phyloP scores from a whole-genome alignment of 2,113 vertebrate genomes.

The Parus major region DNA sequence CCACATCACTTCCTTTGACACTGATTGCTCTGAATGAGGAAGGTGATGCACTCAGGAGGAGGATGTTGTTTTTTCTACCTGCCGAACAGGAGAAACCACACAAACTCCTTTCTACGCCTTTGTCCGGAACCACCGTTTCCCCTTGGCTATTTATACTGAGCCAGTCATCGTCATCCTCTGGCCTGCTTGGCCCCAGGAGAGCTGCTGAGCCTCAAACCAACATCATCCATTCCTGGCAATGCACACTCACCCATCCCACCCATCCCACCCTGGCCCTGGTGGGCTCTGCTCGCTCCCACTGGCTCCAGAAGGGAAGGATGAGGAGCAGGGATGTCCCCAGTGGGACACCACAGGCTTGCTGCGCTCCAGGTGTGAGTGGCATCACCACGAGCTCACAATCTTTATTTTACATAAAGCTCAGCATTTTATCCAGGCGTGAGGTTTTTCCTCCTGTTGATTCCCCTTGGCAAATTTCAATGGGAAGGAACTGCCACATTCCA shows the following conservation, averaged over 20 bases:
- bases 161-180: neutral
- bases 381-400: accelerated
- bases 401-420: neutral
- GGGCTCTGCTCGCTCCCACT: accelerated
- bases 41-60: neutral
- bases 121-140: neutral
- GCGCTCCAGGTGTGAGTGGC: accelerated
- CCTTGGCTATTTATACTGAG: neutral
- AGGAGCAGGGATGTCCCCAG: neutral
- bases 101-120: neutral
- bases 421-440: accelerated
- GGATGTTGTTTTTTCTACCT: neutral
- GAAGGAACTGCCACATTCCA: neutral
- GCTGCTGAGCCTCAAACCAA: neutral
- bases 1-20: neutral
- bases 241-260: neutral
- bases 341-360: accelerated
- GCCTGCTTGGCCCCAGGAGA: neutral
- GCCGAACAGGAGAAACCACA: slow-evolving; percentile 10
- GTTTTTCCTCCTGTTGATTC: neutral
- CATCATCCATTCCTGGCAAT: neutral
- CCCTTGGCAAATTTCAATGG: neutral
- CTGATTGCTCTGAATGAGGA: neutral
- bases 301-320: neutral
- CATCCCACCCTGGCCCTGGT: neutral